Evolutionary conservation across 1,140 invertebrate species (phyloP), one percentile per base, ranked within the genome.

Genomic region (Cephus cinctus): DNA sequence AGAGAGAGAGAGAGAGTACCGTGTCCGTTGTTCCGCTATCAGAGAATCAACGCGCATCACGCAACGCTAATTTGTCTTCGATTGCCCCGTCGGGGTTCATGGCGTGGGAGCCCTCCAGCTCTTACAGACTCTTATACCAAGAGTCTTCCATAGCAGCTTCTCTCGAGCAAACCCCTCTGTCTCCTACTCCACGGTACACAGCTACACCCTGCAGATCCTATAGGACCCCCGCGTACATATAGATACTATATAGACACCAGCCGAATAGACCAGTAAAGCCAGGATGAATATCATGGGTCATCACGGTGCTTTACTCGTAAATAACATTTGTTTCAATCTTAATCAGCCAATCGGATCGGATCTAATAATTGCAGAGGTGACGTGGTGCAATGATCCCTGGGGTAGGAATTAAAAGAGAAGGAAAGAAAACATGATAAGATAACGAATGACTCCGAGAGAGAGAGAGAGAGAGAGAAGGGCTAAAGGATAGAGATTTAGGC

Each of bases 51-150:
- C 69, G 71, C 71, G 67, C 72, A 73, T 75, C 73, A 75, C 71
- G 73, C 73, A 75, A 75, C 65, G 60, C 69, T 73, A 74, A 76
- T 76, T 76, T 70, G 66, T 74, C 69, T 74, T 75, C 71, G 71
- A 75, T 75, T 66, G 65, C 63, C 50, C 59, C 60, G 63, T 59
- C 56, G 60, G 53, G 51, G 47, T 50, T 63, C 59, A 43, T 66
- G 62, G 59, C 70, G 73, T 73, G 73, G 70, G 72, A 75, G 72
- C 25, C 9, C 35, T 9, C 9, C 15, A 20, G 39, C 11, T 8
- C 35, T 5, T n/a, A n/a, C n/a, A n/a, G n/a, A n/a, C n/a, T n/a
- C n/a, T n/a, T n/a, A n/a, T n/a, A n/a, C n/a, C n/a, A n/a, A n/a
- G n/a, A 16, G 5, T 43, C 12, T 30, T 19, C 39, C 21, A n/a